phyloP scores from a whole-genome alignment of 2,113 vertebrate species.

The Caranx melampygus region DNA sequence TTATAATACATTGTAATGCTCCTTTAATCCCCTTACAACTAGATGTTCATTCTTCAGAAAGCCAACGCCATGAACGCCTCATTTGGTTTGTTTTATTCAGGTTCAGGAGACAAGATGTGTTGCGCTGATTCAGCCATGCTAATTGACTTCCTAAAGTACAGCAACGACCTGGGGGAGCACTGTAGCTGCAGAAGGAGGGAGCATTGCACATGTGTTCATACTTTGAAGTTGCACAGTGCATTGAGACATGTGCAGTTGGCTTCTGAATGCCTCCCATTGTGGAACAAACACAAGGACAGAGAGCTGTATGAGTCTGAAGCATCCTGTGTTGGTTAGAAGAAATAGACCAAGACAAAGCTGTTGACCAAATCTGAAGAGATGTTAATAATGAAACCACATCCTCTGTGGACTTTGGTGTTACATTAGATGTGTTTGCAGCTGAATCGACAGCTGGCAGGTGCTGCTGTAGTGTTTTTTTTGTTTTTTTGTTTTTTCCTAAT shows the following conservation, averaged over 20 bases:
- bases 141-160: not conserved
- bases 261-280: not conserved
- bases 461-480: slow-evolving; percentile 15
- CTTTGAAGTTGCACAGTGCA: not conserved
- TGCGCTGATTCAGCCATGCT: not conserved
- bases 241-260: not conserved
- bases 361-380: slow-evolving; percentile 10
- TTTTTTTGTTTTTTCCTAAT: not conserved
- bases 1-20: not conserved
- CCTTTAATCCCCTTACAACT: not conserved
- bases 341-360: not conserved
- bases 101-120: not conserved
- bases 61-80: not conserved
- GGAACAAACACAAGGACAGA: not conserved
- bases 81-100: not conserved
- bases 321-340: not conserved
- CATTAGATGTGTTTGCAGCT: not conserved
- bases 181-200: not conserved
- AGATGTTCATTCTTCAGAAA: not conserved
- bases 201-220: not conserved
- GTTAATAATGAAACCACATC: not conserved
- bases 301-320: not conserved
- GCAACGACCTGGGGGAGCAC: not conserved
- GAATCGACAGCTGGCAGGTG: slow-evolving; percentile 30
- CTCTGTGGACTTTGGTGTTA: not conserved